Conservation (phyloP, 1,140 invertebrate species). For the Sycophaga agraensis region DNA sequence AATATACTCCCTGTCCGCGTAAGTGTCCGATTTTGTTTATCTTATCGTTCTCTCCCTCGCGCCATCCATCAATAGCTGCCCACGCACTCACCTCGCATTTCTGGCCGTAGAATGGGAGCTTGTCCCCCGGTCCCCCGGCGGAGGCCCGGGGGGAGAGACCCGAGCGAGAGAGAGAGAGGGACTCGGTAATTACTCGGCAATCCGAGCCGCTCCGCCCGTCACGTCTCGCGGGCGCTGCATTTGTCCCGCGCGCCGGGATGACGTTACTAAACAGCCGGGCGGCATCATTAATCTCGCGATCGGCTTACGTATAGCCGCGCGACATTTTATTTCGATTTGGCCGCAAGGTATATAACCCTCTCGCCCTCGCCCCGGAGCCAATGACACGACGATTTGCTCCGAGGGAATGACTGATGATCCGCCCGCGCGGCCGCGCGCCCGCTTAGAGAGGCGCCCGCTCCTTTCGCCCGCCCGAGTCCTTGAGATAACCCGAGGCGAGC, state of each 20-base stretch:
- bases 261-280: conserved; percentile 23
- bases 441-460: too few relatives aligned
- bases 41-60: background rate
- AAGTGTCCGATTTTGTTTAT: background rate
- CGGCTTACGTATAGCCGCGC: conserved; percentile 18
- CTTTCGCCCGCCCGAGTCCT: background rate
- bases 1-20: too few relatives aligned
- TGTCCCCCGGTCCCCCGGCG: background rate
- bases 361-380: conserved; percentile 8
- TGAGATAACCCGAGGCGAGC: conserved; percentile 1
- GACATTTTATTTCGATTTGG: conserved; percentile 31
- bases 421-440: background rate
- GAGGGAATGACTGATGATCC: conserved; percentile 31
- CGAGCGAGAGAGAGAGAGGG: background rate
- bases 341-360: conserved; percentile 14
- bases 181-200: conserved; percentile 25
- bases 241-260: conserved; percentile 12
- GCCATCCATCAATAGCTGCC: background rate
- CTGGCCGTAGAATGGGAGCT: too few relatives aligned
- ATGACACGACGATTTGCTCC: conserved; percentile 33
- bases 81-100: too few relatives aligned
- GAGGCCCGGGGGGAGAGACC: too few relatives aligned
- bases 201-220: conserved; percentile 11
- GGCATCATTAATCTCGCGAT: conserved; percentile 30
- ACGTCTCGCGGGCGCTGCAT: conserved; percentile 14